Evolutionary conservation across 2,797 vertebrate species (phyloP), one percentile per base, ranked within the genome.

Genomic region (Adelosebastes latens): DNA sequence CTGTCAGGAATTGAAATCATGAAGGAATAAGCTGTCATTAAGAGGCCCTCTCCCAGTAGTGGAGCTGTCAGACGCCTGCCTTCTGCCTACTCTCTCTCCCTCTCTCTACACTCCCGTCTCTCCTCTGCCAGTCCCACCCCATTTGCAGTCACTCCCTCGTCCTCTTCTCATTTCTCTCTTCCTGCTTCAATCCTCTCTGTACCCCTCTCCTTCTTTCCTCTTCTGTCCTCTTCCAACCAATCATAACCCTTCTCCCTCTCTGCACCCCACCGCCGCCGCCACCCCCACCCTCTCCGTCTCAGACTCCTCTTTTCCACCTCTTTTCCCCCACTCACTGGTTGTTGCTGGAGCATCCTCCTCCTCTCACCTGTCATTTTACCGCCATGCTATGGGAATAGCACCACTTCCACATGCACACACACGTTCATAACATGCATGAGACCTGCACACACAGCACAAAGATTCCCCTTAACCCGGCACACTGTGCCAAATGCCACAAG

Each of bases 21-120:
- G 97, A 97, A 97, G 97, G 97, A 97, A 97, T 97, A 97, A 98
- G 97, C 97, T 98, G 97, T 97, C 96, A 87, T 97, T 98, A 97
- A 97, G 95, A 97, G 95, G 94, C 94, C 94, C 95, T 96, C 96
- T 97, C 95, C 96, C 96, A 96, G 96, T 96, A 96, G 95, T 96
- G 92, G 93, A 97, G 96, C 97, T 98, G 97, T 97, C 97, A 98
- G 90, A 89, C 24, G 88, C 84, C 89, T 90, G 91, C 91, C 93
- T 93, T 90, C 92, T 91, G 89, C 92, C 92, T 85, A 88, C 90
- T 81, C 87, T 89, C 90, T 83, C 52, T 53, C 60, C 32, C 76
- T 75, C 53, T 77, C 32, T 75, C 32, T 24, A 31, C 29, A 87
- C 90, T 91, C 77, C 83, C 76, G 6, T 90, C 86, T 92, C 88